phyloP scores from a whole-genome alignment of 1,140 invertebrate genomes.

The Drosophila biarmipes region DNA sequence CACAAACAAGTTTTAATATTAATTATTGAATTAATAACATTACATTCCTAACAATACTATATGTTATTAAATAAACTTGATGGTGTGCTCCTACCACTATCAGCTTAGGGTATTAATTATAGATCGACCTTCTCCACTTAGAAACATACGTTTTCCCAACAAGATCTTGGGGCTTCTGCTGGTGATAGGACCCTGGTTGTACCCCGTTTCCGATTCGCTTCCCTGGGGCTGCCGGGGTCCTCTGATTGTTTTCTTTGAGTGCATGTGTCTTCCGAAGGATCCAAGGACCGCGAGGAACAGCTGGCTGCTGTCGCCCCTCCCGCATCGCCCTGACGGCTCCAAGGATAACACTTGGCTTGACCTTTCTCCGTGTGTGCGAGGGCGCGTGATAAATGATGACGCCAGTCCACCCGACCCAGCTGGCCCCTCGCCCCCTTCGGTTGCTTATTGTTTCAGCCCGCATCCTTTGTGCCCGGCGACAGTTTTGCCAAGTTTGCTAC shows the following conservation, averaged over 20 bases:
- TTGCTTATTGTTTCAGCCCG: constrained; percentile 69
- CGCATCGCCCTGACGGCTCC: constrained; percentile 55
- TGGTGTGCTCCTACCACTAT: no score
- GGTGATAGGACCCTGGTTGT: neutral
- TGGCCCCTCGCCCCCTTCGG: constrained; percentile 27
- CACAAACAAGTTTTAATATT: no score
- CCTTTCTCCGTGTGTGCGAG: constrained; percentile 50
- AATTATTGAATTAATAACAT: no score
- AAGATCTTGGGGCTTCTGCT: neutral
- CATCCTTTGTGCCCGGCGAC: constrained; percentile 55
- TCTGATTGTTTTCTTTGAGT: neutral
- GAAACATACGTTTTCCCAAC: no score
- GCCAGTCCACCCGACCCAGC: constrained; percentile 23
- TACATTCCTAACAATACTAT: no score
- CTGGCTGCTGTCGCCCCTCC: constrained; percentile 53
- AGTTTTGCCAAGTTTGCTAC: constrained; percentile 43
- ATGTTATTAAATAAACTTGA: no score
- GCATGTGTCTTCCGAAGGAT: constrained; percentile 28
- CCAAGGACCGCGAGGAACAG: constrained; percentile 57
- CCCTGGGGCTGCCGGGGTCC: neutral
- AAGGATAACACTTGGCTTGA: constrained; percentile 77
- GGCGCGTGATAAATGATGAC: constrained; percentile 73
- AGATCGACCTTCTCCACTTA: no score
- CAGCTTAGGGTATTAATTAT: no score
- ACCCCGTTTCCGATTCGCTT: neutral